These are phyloP conservation scores for Helarctos malayanus DNA, from an alignment of 2,797 vertebrate species.

Conservation along the genomic window DNA sequence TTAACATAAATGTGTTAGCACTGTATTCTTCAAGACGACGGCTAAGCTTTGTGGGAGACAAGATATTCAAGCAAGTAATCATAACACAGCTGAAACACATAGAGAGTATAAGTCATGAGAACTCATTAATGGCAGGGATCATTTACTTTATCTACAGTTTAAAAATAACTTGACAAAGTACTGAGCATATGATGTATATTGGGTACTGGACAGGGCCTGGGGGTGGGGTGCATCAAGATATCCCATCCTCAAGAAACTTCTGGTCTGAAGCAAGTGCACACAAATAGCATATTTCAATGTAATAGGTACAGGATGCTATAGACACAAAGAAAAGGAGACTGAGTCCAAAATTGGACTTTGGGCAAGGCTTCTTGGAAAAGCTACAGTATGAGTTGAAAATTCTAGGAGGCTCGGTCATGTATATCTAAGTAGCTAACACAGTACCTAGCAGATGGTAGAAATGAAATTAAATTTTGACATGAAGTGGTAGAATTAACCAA, in stretches of 20 bases:
- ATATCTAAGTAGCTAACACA: background rate
- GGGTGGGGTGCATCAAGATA: background rate
- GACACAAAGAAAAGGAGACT: background rate
- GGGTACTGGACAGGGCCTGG: background rate
- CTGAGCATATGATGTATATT: background rate
- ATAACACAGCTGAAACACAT: slow-evolving; percentile 3
- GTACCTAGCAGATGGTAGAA: background rate
- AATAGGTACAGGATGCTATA: background rate
- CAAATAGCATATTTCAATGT: background rate
- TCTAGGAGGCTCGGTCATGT: background rate
- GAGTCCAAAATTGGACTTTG: background rate
- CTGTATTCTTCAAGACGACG: slow-evolving; percentile 33
- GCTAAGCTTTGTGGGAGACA: background rate
- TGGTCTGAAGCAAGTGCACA: slow-evolving; percentile 30
- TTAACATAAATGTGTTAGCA: background rate
- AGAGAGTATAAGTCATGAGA: slow-evolving; percentile 8
- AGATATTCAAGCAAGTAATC: background rate
- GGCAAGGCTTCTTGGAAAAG: slow-evolving; percentile 1
- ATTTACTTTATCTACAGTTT: background rate
- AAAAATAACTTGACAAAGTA: slow-evolving; percentile 21
- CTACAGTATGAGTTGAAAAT: background rate
- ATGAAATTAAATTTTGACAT: background rate
- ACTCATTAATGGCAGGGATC: background rate
- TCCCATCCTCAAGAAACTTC: slow-evolving; percentile 6
- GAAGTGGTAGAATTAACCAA: slow-evolving; percentile 40